These are phyloP conservation scores for Malurus cyaneus DNA, from an alignment of 2,113 vertebrate genomes.

Conservation along the genomic window DNA sequence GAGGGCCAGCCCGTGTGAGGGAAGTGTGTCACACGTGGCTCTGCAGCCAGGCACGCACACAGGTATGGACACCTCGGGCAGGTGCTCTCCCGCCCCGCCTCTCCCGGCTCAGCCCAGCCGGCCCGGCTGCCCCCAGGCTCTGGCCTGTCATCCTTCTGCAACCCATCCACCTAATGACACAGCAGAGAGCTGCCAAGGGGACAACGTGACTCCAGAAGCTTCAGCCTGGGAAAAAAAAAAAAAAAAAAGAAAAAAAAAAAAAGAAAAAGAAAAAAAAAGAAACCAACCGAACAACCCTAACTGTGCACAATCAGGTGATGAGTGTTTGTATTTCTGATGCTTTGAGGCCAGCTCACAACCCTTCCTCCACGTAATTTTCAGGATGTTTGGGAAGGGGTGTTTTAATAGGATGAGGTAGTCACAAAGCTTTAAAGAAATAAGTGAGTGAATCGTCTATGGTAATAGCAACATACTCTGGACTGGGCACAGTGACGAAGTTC, in stretches of 20 bases:
- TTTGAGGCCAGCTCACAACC: conserved; percentile 53
- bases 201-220: conserved; percentile 42
- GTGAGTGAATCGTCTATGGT: conserved; percentile 26
- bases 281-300: not conserved
- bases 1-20: not conserved
- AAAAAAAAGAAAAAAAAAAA: not conserved
- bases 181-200: not conserved
- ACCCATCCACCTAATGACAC: conserved; percentile 47
- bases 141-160: not conserved
- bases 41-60: not conserved
- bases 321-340: conserved; percentile 60
- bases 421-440: conserved; percentile 52
- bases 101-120: not conserved
- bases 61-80: conserved; percentile 22
- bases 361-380: conserved; percentile 30
- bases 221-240: not conserved
- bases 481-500: conserved; percentile 20
- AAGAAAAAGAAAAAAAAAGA: not conserved
- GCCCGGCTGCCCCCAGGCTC: conserved; percentile 7
- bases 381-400: conserved; percentile 61
- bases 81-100: not conserved
- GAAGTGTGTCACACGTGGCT: conserved; percentile 48
- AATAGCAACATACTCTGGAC: conserved; percentile 15
- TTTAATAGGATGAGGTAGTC: conserved; percentile 61
- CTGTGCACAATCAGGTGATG: conserved; percentile 56